Conservation (phyloP, 2,113 vertebrate species). For the Bubo scandiacus region DNA sequence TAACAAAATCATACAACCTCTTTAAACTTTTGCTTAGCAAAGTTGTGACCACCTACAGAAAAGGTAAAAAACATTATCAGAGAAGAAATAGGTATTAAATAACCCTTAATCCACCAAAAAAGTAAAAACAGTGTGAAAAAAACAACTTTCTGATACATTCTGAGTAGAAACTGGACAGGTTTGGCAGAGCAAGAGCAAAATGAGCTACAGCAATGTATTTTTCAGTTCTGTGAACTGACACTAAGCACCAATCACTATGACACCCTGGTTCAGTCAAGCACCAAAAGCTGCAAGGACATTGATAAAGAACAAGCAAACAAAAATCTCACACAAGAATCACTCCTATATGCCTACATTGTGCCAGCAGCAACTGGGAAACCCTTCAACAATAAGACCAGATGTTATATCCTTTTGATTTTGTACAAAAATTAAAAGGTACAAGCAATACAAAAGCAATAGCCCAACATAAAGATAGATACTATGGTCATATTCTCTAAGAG, state of each 20-base stretch:
- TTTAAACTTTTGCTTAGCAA: background rate
- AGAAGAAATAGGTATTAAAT: background rate
- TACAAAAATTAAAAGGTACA: background rate
- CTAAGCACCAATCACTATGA: background rate
- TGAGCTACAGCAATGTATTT: background rate
- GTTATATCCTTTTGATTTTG: background rate
- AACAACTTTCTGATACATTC: background rate
- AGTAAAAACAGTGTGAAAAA: background rate
- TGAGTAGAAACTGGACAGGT: background rate
- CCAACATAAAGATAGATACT: background rate
- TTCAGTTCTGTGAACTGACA: background rate
- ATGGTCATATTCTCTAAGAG: background rate
- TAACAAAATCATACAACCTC: background rate
- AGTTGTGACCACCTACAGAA: background rate
- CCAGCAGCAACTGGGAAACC: background rate
- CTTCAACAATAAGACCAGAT: background rate
- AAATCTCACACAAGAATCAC: background rate
- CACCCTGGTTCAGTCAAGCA: background rate
- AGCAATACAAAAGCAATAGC: background rate
- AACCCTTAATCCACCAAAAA: background rate
- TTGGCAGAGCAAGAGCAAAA: background rate
- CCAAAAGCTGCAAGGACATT: background rate
- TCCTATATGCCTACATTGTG: background rate
- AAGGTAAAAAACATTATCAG: background rate
- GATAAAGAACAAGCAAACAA: background rate